Evolutionary conservation across 2,888 invertebrate species (phyloP), one percentile per base, ranked within the genome.

Genomic region (Anoncus sp.): DNA sequence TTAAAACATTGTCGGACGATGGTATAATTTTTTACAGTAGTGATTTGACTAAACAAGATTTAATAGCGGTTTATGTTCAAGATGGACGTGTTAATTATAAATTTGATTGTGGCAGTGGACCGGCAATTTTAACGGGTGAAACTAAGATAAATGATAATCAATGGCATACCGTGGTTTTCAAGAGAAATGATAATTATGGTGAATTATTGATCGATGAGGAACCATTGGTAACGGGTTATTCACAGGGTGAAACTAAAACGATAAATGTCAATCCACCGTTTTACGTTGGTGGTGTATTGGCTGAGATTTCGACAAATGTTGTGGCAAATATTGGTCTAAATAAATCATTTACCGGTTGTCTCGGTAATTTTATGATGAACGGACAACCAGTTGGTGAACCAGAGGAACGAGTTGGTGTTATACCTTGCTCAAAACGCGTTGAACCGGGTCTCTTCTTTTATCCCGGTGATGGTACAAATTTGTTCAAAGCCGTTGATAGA

Each of bases 11-110:
- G 73, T 92, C 92, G n/a, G 92, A 94, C 10, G 95, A 96, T 70
- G 98, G 98, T 1, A 92, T 98, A 6, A 93, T 98, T 16, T 96
- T 98, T 92, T 98, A 97, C 91, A 94, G 96, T 0, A 94, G 96
- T 71, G 92, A 92, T 12, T 92, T 93, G 1, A 94, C 95, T 20
- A 86, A 84, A 6, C 87, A 91, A 59, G 96, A 97, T 87, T 96
- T 95, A 87, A 94, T 97, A 0, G 95, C 96, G 0, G 91, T 97
- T 10, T 96, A 95, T 85, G 91, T 98, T 88, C 93, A 93, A 79
- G 93, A 95, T 60, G 98, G 97, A 43, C 92, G 93, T 91, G 95
- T 97, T 91, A 91, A 83, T 75, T 80, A 78, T 1, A 81, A 79
- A 38, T 96, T 96, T 90, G 95, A 95, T 89, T 95, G 95, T 85